Base-by-base conservation (phyloP, 2,113 vertebrate genomes). In the Telmatochromis sp. region DNA sequence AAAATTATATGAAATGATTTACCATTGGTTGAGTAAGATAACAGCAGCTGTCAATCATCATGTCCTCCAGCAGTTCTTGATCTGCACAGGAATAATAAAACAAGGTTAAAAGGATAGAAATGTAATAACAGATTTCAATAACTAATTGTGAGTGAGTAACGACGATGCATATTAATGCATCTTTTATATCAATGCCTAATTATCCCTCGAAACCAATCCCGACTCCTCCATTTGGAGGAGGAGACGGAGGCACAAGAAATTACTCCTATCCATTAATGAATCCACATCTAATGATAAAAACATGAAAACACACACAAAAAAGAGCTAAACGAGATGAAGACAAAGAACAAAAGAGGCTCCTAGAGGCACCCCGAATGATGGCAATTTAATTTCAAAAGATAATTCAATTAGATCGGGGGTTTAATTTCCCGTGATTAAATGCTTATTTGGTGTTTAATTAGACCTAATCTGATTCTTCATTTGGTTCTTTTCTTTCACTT, bases 1-100 rank as follows among this genome's bases (percentile, higher is more conserved):
- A 60, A 31, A 85, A 65, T 84, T 23, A 21, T 6, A 15, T 53
- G 2, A 73, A 79, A 37, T 81, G 37, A 97, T 98, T 97, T 96
- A 99, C 98, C 94, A 98, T 95, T 93, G 94, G 93, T 28, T 96
- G 95, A 84, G 94, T 95, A 5, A 97, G 94, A 86, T 96, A 96
- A 91, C 95, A 93, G 85, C 89, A 93, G 91, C 98, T 98, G 92
- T 98, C 97, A 94, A 97, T 95, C 95, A 99, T 89, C 42, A 99
- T 94, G 88, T 96, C 96, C 96, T 99, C 98, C 92, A 99, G 96
- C 90, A 99, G 94, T 91, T 97, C 96, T 96, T 99, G 98, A 97
- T 98, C 98, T 99, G 90, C 7, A 88, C 90, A 91, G 89, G 79
- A 90, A 91, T 90, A 95, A 88, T 45, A 63, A 87, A 88, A 70